Evolutionary conservation across 2,888 invertebrate species (phyloP).

Genomic region (Cryptocheilus praepositus): DNA sequence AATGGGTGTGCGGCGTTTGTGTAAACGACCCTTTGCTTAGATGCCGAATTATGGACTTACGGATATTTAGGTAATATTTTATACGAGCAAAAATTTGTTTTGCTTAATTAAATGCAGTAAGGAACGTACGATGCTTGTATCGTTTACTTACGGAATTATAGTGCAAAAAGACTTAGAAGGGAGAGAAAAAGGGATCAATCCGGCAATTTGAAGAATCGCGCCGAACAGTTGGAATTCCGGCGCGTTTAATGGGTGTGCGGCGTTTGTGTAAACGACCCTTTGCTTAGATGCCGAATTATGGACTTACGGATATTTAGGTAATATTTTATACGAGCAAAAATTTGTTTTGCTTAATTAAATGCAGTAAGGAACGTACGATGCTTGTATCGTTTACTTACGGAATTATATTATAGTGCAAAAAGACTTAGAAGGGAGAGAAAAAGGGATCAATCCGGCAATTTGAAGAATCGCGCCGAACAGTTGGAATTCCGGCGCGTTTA

Average conservation of each 20-base stretch:
- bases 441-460: not conserved
- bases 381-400: constrained; percentile 31
- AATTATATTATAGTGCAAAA: constrained; percentile 6
- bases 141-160: constrained; percentile 21
- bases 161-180: constrained; percentile 1
- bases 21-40: too few species aligned
- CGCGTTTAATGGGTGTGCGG: not conserved
- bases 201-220: not conserved
- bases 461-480: not conserved
- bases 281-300: too few species aligned
- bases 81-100: too few species aligned
- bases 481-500: not conserved
- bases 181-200: constrained; percentile 2
- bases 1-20: not conserved
- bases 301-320: too few species aligned
- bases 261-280: not conserved
- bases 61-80: too few species aligned
- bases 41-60: too few species aligned
- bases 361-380: too few species aligned
- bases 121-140: too few species aligned
- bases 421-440: constrained; percentile 1
- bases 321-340: too few species aligned
- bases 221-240: too few species aligned
- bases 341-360: too few species aligned
- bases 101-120: too few species aligned